Percentiles rank a stretch among this genome's conserved stretches.
Evolutionary conservation across 2,888 invertebrate genomes (phyloP).

Genomic region (Harpalus rubripes): DNA sequence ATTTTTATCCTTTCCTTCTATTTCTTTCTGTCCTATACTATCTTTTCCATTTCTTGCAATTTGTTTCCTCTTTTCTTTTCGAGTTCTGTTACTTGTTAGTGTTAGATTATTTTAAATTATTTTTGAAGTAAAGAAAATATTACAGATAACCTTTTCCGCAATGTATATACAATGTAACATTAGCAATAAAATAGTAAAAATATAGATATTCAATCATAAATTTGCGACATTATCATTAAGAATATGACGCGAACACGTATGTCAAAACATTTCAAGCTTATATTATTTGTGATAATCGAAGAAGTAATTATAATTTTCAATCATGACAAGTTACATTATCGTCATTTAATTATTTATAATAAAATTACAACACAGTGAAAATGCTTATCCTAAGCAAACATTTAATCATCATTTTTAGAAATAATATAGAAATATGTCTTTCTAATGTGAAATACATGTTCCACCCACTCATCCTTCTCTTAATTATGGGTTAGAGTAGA

Average conservation of each 20-base stretch:
- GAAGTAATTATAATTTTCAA: not conserved
- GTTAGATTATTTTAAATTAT: no score
- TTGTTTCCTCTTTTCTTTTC: no score
- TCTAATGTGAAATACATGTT: slow-evolving; percentile 48
- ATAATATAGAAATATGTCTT: not conserved
- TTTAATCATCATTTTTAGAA: not conserved
- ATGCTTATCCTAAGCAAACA: not conserved
- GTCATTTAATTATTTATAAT: not conserved
- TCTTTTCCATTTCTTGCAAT: no score
- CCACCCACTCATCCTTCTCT: slow-evolving; percentile 19
- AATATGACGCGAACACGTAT: not conserved
- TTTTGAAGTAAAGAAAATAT: no score
- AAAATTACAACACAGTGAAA: not conserved
- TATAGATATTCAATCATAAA: no score
- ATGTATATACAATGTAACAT: no score
- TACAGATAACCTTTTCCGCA: no score
- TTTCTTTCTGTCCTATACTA: no score
- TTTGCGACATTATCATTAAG: no score
- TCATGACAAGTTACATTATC: not conserved
- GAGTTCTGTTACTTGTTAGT: no score
- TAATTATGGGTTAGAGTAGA: slow-evolving; percentile 32
- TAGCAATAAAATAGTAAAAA: no score
- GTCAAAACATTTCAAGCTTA: not conserved
- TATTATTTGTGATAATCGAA: not conserved
- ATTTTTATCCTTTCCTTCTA: no score